Percentiles rank a stretch among this genome's conserved stretches.
Conservation (phyloP, 1,140 invertebrate genomes). For the Bombyx mori region DNA sequence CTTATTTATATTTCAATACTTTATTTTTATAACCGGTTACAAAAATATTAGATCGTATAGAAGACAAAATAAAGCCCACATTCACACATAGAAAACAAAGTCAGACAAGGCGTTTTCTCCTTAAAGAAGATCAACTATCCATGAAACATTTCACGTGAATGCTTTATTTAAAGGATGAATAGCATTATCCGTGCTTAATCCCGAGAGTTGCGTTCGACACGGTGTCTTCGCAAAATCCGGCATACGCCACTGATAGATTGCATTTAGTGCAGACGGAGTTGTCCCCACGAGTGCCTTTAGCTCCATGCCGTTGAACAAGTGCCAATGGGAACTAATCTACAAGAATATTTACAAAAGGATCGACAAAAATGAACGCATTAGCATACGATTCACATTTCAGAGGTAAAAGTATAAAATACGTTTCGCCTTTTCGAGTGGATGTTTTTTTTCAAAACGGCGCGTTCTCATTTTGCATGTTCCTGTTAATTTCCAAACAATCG, state of each 20-base stretch:
- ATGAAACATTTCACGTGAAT: neutral
- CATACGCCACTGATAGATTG: conserved; percentile 51
- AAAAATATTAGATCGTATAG: too few species aligned
- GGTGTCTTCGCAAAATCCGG: conserved; percentile 41
- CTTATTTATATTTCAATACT: too few species aligned
- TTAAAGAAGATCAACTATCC: neutral
- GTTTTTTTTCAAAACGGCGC: too few species aligned
- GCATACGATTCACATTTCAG: conserved; percentile 1
- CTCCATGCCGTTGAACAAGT: conserved; percentile 53
- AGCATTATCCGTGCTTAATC: conserved; percentile 20
- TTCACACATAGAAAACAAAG: too few species aligned
- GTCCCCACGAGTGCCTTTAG: conserved; percentile 53
- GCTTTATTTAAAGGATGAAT: neutral
- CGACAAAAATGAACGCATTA: conserved; percentile 10
- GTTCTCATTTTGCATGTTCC: too few species aligned
- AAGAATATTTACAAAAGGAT: conserved; percentile 39
- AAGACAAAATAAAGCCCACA: too few species aligned
- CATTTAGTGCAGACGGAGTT: conserved; percentile 55
- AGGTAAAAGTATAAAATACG: neutral
- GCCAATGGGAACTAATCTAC: conserved; percentile 48
- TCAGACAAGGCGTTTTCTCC: too few species aligned
- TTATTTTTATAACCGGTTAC: too few species aligned
- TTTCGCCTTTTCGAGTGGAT: neutral
- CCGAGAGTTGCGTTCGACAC: conserved; percentile 46
- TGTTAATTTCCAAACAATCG: too few species aligned